A percentile compares a stretch with the other conserved stretches of the same genome.
These are phyloP conservation scores for Sinocyclocheilus anophthalmus DNA, from an alignment of 2,113 vertebrate genomes.

Conservation along the genomic window DNA sequence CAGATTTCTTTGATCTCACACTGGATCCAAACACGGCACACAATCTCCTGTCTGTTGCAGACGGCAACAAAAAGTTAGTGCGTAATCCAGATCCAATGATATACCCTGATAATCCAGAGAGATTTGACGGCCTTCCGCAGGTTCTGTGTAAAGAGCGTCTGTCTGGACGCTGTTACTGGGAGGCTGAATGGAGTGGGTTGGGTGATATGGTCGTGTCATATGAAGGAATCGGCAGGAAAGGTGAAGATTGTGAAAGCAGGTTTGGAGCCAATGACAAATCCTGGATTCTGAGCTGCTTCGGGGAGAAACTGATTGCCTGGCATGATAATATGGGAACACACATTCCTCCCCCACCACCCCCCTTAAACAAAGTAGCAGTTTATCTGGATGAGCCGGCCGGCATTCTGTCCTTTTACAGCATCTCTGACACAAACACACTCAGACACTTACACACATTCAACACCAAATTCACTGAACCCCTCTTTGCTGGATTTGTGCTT, in stretches of 20 bases:
- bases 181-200: not conserved
- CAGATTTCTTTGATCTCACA: constrained; percentile 14
- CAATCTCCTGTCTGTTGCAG: not conserved
- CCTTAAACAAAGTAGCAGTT: constrained; percentile 1
- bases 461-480: constrained; percentile 1
- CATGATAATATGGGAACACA: no score
- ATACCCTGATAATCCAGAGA: no score
- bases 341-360: not conserved
- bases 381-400: constrained; percentile 1
- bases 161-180: constrained; percentile 2
- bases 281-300: not conserved
- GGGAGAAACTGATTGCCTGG: no score
- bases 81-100: no score
- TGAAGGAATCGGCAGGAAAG: not conserved
- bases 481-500: not conserved
- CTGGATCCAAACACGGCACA: not conserved
- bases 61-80: not conserved
- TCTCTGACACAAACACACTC: not conserved
- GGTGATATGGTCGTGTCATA: not conserved
- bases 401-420: not conserved
- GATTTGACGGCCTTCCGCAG: no score
- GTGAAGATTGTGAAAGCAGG: not conserved
- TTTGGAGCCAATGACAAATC: not conserved
- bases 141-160: no score
- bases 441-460: not conserved